phyloP scores from a whole-genome alignment of 1,140 invertebrate species.

The Orius insidiosus region DNA sequence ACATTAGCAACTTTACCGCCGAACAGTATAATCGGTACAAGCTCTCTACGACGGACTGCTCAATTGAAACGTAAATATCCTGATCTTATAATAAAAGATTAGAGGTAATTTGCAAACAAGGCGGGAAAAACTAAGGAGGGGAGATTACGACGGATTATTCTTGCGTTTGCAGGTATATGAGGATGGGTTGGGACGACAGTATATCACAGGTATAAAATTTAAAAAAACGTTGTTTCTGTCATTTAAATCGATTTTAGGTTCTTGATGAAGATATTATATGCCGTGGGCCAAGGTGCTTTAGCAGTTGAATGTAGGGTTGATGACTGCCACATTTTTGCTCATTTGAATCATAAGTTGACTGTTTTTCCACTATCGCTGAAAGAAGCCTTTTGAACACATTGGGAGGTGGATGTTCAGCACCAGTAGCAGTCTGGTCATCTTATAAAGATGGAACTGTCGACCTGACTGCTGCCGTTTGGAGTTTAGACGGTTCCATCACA shows the following conservation, averaged over 20 bases:
- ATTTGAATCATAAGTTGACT: slow-evolving; percentile 55
- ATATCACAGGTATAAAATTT: slow-evolving; percentile 59
- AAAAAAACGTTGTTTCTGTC: not conserved
- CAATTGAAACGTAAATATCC: slow-evolving; percentile 67
- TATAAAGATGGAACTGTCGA: slow-evolving; percentile 22
- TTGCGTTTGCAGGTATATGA: slow-evolving; percentile 78
- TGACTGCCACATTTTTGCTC: slow-evolving; percentile 52
- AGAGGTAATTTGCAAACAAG: slow-evolving; percentile 74
- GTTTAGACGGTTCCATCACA: slow-evolving; percentile 64
- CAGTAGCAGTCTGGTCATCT: slow-evolving; percentile 70
- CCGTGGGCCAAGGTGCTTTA: slow-evolving; percentile 88
- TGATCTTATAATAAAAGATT: slow-evolving; percentile 62
- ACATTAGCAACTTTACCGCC: slow-evolving; percentile 48
- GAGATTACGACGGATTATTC: slow-evolving; percentile 60
- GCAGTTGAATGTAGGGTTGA: slow-evolving; percentile 76
- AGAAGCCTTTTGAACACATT: slow-evolving; percentile 74
- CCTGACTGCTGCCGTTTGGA: slow-evolving; percentile 78
- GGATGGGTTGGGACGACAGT: slow-evolving; percentile 67
- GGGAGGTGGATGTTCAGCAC: slow-evolving; percentile 88
- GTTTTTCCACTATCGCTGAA: slow-evolving; percentile 69
- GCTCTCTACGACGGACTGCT: slow-evolving; percentile 74
- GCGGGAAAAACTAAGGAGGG: slow-evolving; percentile 68
- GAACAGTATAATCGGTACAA: slow-evolving; percentile 72
- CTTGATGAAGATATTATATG: slow-evolving; percentile 69
- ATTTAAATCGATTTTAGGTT: slow-evolving; percentile 30